A percentile compares a stretch with the other conserved stretches of the same genome.
These are phyloP conservation scores for Aleiodes leptofemur DNA, from an alignment of 2,888 invertebrate genomes.

Conservation along the genomic window DNA sequence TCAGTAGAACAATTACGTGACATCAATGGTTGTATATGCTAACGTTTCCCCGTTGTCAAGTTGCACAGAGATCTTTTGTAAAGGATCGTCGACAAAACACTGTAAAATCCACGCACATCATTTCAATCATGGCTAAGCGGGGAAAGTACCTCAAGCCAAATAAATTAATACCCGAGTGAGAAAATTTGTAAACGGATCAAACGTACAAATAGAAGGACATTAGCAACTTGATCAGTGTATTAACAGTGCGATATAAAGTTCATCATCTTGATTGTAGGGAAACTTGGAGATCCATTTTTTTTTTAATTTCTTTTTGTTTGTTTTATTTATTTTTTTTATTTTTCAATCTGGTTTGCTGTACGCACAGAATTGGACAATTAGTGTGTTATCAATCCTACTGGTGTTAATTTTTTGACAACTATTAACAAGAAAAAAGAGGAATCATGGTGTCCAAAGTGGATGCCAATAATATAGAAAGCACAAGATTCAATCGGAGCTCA, in stretches of 20 bases:
- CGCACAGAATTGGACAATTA: neutral
- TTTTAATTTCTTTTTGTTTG: too few species aligned
- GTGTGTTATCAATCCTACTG: too few species aligned
- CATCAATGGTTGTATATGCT: too few species aligned
- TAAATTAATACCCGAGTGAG: conserved; percentile 57
- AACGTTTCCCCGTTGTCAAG: conserved; percentile 4
- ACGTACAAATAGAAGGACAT: neutral
- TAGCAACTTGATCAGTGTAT: neutral
- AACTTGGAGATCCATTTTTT: conserved; percentile 9
- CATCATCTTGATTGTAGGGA: conserved; percentile 5
- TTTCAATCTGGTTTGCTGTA: neutral
- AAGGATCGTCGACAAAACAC: neutral
- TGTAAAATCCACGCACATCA: conserved; percentile 21
- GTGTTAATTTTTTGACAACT: neutral
- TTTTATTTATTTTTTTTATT: conserved; percentile 13
- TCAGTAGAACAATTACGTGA: too few species aligned
- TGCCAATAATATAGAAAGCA: conserved; percentile 48
- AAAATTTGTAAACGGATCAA: conserved; percentile 16
- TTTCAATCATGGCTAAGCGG: conserved; percentile 43
- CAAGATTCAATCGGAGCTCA: conserved; percentile 41
- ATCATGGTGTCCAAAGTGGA: conserved; percentile 67
- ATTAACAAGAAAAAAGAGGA: conserved; percentile 41
- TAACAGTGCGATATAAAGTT: neutral
- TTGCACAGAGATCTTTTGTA: neutral
- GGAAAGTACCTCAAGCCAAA: conserved; percentile 36